These are phyloP conservation scores for Burhinus oedicnemus DNA, from an alignment of 2,113 vertebrate genomes.

Conservation along the genomic window DNA sequence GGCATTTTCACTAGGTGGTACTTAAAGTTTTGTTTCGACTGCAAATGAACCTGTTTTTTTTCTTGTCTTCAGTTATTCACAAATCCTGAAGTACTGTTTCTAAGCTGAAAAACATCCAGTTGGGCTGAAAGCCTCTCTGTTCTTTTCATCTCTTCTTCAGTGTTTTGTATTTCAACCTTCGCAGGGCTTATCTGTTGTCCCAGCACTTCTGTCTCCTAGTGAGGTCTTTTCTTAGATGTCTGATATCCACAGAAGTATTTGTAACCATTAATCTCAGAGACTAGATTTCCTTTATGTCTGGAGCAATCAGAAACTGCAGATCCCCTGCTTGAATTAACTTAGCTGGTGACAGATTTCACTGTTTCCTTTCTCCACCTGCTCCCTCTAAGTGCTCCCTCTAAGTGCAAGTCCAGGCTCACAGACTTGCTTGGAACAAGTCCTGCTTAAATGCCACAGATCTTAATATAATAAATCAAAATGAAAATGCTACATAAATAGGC, in stretches of 20 bases:
- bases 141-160: background rate
- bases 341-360: background rate
- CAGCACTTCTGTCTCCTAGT: background rate
- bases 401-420: background rate
- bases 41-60: background rate
- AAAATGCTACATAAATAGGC: background rate
- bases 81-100: background rate
- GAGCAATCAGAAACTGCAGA: background rate
- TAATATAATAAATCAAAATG: background rate
- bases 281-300: background rate
- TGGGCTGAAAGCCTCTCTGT: background rate
- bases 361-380: slow-evolving; percentile 1
- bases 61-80: background rate
- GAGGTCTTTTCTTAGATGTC: background rate
- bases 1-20: background rate
- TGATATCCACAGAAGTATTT: background rate
- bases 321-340: background rate
- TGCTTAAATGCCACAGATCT: background rate
- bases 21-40: background rate
- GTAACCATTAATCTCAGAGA: background rate
- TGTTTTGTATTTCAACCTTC: background rate
- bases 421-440: background rate
- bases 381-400: background rate
- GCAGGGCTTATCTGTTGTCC: background rate
- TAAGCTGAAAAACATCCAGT: background rate